Evolutionary conservation across 2,113 vertebrate species (phyloP).

Genomic region (Siphamia tubifer): DNA sequence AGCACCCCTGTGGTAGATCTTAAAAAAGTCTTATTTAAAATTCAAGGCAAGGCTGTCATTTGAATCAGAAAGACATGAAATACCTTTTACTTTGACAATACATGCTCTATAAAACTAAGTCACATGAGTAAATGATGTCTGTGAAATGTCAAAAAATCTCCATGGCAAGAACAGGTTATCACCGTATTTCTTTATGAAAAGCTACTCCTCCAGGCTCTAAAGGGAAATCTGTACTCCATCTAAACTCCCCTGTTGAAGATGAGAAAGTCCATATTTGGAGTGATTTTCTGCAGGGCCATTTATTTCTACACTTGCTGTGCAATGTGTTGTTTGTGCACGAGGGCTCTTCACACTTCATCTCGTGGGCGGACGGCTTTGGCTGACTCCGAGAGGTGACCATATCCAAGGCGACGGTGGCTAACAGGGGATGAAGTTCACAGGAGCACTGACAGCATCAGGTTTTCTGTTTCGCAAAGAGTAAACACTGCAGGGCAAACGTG

Average conservation of each 20-base stretch:
- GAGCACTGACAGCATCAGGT: slow-evolving; percentile 19
- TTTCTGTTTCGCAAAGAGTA: slow-evolving; percentile 13
- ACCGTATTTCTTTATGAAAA: slow-evolving; percentile 11
- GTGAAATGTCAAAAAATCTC: slow-evolving; percentile 39
- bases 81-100: background rate
- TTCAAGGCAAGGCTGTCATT: background rate
- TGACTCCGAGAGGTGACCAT: slow-evolving; percentile 27
- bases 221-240: slow-evolving; percentile 5
- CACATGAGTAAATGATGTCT: slow-evolving; percentile 24
- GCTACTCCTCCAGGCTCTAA: background rate
- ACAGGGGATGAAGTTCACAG: slow-evolving; percentile 25
- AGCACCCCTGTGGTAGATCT: too few relatives aligned
- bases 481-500: background rate
- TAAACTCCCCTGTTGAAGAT: slow-evolving; percentile 30
- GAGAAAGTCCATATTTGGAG: slow-evolving; percentile 18
- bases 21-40: too few relatives aligned
- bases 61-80: background rate
- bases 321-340: slow-evolving; percentile 22
- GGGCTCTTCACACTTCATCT: slow-evolving; percentile 44
- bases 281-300: background rate
- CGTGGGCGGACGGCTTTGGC: slow-evolving; percentile 43
- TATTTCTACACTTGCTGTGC: slow-evolving; percentile 1
- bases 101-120: background rate
- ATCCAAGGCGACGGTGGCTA: slow-evolving; percentile 33
- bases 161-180: slow-evolving; percentile 40